A percentile compares a stretch with the other conserved stretches of the same genome.
These are phyloP conservation scores for Pristionchus maxplancki DNA, from an alignment of 2,888 invertebrate genomes.

Conservation along the genomic window DNA sequence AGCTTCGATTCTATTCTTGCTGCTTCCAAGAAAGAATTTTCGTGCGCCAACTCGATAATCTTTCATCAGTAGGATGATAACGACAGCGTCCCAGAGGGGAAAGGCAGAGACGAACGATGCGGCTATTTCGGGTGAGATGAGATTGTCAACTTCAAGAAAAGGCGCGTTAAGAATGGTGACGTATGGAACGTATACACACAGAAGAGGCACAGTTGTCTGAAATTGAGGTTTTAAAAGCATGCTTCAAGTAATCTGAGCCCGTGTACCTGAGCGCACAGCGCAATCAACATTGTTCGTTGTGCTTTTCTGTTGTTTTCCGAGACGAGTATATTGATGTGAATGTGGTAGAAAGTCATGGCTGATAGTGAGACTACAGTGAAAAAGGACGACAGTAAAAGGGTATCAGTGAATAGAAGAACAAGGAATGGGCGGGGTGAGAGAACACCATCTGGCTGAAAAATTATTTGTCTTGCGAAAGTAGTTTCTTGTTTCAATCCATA, in stretches of 20 bases:
- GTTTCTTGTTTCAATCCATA: too few species aligned
- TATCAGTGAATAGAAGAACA: not conserved
- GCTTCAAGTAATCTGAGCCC: too few species aligned
- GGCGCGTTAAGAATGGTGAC: not conserved
- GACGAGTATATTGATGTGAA: not conserved
- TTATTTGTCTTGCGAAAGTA: not conserved
- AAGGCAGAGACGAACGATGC: not conserved
- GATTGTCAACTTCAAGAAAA: not conserved
- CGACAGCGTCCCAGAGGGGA: not conserved
- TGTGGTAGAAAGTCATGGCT: not conserved
- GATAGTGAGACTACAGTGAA: not conserved
- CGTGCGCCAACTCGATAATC: not conserved
- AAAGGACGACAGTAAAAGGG: not conserved
- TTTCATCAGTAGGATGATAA: not conserved
- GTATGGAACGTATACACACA: not conserved
- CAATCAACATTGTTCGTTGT: not conserved
- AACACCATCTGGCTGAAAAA: not conserved
- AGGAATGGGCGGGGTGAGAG: not conserved
- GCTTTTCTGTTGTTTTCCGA: not conserved
- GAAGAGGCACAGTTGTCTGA: not conserved
- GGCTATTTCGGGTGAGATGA: not conserved
- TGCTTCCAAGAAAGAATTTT: not conserved
- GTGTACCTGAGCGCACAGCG: not conserved
- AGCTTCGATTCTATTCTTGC: not conserved
- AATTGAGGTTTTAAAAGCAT: not conserved